These are phyloP conservation scores for Pararge aegeria DNA, from an alignment of 1,140 invertebrate genomes.

Conservation along the genomic window DNA sequence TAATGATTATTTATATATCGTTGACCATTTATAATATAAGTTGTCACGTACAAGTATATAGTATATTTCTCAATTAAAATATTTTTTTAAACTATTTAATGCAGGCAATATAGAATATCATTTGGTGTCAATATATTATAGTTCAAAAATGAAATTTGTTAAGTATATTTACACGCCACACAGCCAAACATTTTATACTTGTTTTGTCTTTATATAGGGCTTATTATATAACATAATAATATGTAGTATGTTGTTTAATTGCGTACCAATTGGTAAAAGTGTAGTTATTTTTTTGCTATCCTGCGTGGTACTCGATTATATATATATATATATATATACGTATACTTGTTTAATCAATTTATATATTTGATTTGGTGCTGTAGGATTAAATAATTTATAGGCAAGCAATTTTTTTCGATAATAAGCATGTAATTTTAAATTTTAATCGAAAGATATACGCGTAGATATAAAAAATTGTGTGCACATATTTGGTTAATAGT, in stretches of 20 bases:
- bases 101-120: too few species aligned
- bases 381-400: too few species aligned
- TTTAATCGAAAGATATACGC: neutral
- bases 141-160: neutral
- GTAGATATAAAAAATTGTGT: neutral
- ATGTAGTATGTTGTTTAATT: conserved; percentile 12
- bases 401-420: neutral
- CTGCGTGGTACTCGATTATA: neutral
- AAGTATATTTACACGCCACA: neutral
- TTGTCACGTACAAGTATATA: too few species aligned
- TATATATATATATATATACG: neutral
- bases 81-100: too few species aligned
- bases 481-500: neutral
- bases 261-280: neutral
- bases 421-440: neutral
- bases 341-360: too few species aligned
- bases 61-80: too few species aligned
- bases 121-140: too few species aligned
- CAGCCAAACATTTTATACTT: neutral
- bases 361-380: too few species aligned
- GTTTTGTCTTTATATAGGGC: conserved; percentile 10
- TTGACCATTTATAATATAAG: too few species aligned
- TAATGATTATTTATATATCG: too few species aligned
- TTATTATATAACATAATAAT: conserved; percentile 10
- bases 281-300: conserved; percentile 5